phyloP scores from a whole-genome alignment of 2,113 vertebrate genomes.

The Hyaena hyaena region DNA sequence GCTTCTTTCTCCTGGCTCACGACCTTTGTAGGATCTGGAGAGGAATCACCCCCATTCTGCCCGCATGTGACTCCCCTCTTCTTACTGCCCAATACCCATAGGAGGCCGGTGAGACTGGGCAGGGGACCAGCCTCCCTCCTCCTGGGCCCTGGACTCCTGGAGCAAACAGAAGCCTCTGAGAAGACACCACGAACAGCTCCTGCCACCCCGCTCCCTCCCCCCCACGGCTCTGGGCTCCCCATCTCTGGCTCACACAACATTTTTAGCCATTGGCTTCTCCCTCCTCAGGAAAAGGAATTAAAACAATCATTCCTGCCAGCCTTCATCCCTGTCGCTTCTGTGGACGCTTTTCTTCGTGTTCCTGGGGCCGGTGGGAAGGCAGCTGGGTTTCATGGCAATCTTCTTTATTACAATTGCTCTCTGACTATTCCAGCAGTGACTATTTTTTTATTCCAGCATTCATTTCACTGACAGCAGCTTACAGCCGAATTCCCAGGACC shows the following conservation, averaged over 20 bases:
- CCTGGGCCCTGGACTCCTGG: background rate
- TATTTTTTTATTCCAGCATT: constrained; percentile 70
- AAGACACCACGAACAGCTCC: background rate
- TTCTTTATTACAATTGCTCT: constrained; percentile 75
- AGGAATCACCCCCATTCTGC: background rate
- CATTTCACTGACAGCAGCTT: constrained; percentile 62
- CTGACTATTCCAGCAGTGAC: constrained; percentile 52
- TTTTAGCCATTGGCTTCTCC: background rate
- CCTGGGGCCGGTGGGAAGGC: constrained; percentile 51
- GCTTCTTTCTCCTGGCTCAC: background rate
- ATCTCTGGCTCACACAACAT: background rate
- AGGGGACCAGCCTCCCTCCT: background rate
- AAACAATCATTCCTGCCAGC: background rate
- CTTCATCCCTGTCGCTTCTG: background rate
- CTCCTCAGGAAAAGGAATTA: background rate
- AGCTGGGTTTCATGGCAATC: constrained; percentile 62
- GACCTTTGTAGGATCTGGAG: background rate
- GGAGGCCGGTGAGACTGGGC: background rate
- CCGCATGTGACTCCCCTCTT: background rate
- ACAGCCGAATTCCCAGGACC: constrained; percentile 73
- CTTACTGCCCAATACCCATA: background rate
- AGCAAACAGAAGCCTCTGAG: background rate
- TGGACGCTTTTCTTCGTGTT: constrained; percentile 20
- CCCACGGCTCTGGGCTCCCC: background rate
- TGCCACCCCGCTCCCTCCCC: background rate